These are phyloP conservation scores for Muntiacus muntjak DNA, from an alignment of 2,113 vertebrate genomes.

Conservation along the genomic window DNA sequence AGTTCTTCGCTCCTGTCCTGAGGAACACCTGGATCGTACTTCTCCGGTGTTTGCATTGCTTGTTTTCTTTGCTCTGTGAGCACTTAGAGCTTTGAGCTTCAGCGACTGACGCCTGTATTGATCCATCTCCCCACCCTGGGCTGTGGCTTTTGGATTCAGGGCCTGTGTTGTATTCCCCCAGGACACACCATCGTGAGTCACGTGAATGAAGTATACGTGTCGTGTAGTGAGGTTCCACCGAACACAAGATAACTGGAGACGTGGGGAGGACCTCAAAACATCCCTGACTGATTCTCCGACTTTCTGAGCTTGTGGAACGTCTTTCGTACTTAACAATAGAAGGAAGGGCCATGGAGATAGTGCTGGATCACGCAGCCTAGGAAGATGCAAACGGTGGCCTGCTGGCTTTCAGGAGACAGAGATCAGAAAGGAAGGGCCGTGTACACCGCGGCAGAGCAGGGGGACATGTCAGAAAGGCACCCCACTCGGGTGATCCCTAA, in stretches of 20 bases:
- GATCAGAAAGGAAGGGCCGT: neutral
- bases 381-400: neutral
- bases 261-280: neutral
- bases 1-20: neutral
- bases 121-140: neutral
- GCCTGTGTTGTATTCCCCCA: neutral
- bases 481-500: neutral
- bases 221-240: neutral
- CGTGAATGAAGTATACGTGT: neutral
- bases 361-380: neutral
- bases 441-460: neutral
- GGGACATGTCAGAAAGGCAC: neutral
- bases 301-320: neutral
- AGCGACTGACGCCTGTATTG: neutral
- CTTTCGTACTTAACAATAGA: neutral
- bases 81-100: neutral
- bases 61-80: neutral
- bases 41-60: neutral
- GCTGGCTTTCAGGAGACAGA: neutral
- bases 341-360: neutral
- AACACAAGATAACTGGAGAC: neutral
- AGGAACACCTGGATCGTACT: neutral
- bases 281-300: neutral
- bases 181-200: neutral
- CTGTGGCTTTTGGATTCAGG: neutral